These are phyloP conservation scores for Eurosta solidaginis DNA, from an alignment of 1,140 invertebrate genomes.

Conservation along the genomic window DNA sequence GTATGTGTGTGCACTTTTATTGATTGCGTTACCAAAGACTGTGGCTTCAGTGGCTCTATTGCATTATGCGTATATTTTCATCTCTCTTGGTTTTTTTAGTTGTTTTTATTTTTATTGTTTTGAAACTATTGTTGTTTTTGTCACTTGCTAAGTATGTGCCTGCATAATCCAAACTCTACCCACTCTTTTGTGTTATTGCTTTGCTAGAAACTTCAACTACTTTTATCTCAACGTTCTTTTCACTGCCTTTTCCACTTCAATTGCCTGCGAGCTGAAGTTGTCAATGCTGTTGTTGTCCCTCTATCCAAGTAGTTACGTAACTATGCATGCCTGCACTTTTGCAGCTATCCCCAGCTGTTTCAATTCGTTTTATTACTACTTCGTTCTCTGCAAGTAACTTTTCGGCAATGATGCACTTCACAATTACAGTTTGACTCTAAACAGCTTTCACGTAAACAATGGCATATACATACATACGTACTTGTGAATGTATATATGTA, in stretches of 20 bases:
- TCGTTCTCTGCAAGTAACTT: neutral
- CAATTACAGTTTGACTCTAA: slow-evolving; percentile 22
- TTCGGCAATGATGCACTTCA: slow-evolving; percentile 1
- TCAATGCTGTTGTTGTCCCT: neutral
- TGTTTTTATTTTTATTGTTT: neutral
- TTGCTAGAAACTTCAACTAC: neutral
- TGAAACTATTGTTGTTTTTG: neutral
- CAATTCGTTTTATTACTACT: neutral
- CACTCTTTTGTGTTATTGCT: too few species aligned
- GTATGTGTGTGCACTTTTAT: too few species aligned
- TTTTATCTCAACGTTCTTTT: neutral
- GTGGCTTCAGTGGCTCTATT: neutral
- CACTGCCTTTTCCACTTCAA: neutral
- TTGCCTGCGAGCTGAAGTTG: neutral
- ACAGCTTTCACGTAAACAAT: neutral
- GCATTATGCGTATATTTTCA: neutral
- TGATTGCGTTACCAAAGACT: neutral
- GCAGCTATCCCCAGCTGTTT: neutral
- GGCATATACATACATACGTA: neutral
- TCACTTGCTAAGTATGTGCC: slow-evolving; percentile 6
- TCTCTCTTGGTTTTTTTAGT: neutral
- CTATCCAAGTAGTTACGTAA: too few species aligned
- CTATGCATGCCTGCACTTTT: neutral
- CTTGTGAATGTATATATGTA: neutral
- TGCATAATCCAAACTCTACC: neutral